These are phyloP conservation scores for Pelobates fuscus DNA, from an alignment of 2,113 vertebrate species.

Conservation along the genomic window DNA sequence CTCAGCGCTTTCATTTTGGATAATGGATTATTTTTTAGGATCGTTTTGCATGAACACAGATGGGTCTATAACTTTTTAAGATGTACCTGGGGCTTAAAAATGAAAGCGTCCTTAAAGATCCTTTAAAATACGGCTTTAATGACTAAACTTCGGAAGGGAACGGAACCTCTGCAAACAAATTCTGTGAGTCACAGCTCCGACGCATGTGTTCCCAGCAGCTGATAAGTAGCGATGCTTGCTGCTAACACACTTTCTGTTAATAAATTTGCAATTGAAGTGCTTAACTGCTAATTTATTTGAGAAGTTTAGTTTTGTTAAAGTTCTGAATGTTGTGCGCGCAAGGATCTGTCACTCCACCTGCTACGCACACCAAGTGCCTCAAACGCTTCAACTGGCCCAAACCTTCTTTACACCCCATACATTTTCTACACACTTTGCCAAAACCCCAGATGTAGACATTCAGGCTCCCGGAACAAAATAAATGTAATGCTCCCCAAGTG, in stretches of 20 bases:
- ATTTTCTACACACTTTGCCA: no score
- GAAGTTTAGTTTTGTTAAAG: neutral
- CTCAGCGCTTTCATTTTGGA: neutral
- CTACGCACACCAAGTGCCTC: no score
- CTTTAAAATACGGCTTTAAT: constrained; percentile 10
- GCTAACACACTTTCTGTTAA: constrained; percentile 24
- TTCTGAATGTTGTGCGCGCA: neutral
- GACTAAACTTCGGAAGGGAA: neutral
- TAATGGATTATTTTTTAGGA: neutral
- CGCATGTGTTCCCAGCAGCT: neutral
- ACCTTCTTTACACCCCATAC: no score
- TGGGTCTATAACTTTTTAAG: constrained; percentile 16
- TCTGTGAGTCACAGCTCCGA: neutral
- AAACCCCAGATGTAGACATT: no score
- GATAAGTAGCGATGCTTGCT: neutral
- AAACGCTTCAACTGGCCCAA: no score
- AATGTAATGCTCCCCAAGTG: no score
- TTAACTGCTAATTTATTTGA: constrained; percentile 39
- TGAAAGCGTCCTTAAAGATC: neutral
- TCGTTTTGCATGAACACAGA: neutral
- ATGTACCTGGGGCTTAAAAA: neutral
- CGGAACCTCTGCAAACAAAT: neutral
- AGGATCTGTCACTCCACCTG: no score
- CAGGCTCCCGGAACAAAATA: no score
- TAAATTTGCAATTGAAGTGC: constrained; percentile 40